These are phyloP conservation scores for Euphonia xanthogaster DNA, from an alignment of 2,797 vertebrate species.

Conservation along the genomic window DNA sequence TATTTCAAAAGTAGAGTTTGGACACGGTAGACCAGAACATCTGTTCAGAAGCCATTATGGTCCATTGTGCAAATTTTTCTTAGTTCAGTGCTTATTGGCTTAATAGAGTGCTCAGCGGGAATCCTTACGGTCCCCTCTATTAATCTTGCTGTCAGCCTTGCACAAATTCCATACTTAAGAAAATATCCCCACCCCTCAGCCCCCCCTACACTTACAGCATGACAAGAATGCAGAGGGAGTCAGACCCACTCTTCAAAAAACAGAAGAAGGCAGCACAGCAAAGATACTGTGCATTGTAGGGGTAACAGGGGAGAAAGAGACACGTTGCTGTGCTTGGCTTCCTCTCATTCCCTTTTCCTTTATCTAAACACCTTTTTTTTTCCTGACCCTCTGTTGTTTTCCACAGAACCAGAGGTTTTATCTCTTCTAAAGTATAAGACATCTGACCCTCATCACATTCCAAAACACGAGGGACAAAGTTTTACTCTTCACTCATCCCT, in stretches of 20 bases:
- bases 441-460: not conserved
- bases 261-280: not conserved
- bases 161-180: constrained; percentile 45
- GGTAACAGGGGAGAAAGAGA: not conserved
- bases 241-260: not conserved
- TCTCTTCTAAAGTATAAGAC: not conserved
- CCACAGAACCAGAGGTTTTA: not conserved
- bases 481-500: not conserved
- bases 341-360: not conserved
- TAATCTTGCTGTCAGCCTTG: constrained; percentile 49
- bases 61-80: constrained; percentile 35
- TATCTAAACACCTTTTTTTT: not conserved
- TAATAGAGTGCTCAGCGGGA: constrained; percentile 46
- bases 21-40: constrained; percentile 18
- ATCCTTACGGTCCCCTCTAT: not conserved
- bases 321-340: not conserved
- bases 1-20: not conserved
- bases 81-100: constrained; percentile 50
- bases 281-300: not conserved
- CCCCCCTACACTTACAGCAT: not conserved
- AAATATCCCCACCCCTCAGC: not conserved
- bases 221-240: constrained; percentile 50
- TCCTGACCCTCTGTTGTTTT: not conserved
- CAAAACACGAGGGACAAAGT: not conserved
- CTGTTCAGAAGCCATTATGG: constrained; percentile 29